Evolutionary conservation across 2,797 vertebrate species (phyloP).

Genomic region (Echiichthys vipera): DNA sequence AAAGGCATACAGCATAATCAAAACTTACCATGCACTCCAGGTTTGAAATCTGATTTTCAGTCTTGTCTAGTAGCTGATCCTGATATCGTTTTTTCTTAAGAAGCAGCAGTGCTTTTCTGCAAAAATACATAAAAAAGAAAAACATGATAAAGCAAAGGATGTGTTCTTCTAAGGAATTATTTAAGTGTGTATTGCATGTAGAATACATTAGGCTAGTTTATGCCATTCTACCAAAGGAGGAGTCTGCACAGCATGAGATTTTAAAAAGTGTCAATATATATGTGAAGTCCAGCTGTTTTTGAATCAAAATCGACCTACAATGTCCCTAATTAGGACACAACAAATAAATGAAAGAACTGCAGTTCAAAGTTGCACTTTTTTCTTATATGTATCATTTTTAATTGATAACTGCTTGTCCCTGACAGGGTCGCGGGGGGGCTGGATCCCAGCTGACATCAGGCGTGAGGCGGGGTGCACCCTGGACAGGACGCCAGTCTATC

Average conservation of each 20-base stretch:
- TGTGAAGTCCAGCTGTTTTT: not conserved
- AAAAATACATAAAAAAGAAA: constrained; percentile 19
- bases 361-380: not conserved
- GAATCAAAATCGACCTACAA: not conserved
- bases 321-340: not conserved
- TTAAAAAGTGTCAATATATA: not conserved
- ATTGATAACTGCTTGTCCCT: no score
- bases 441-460: no score
- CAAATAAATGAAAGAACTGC: not conserved
- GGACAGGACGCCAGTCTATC: no score
- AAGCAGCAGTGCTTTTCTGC: constrained; percentile 90
- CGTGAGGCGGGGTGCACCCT: no score
- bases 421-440: no score
- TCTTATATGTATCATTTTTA: not conserved
- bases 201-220: not conserved
- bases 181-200: not conserved
- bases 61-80: constrained; percentile 92
- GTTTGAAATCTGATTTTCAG: constrained; percentile 93
- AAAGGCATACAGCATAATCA: not conserved
- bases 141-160: not conserved
- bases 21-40: constrained; percentile 90
- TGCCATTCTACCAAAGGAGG: accelerated
- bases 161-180: not conserved
- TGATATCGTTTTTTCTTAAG: constrained; percentile 95
- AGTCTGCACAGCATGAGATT: not conserved